Percentiles rank a stretch among this genome's conserved stretches.
phyloP scores from a whole-genome alignment of 2,888 invertebrate species.

The Colletes collaris region DNA sequence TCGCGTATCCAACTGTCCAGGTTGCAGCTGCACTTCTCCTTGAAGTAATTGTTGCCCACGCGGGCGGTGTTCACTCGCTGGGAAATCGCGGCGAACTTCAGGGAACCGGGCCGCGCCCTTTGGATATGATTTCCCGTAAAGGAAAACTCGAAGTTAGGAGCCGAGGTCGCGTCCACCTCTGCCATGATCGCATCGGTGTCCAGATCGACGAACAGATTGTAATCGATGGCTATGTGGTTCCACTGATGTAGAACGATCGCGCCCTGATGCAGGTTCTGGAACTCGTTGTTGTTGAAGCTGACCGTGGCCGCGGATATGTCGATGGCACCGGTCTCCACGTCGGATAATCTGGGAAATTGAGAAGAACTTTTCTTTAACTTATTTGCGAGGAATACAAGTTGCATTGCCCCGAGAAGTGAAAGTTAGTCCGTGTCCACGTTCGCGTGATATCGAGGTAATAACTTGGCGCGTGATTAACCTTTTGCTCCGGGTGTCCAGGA shows the following conservation, averaged over 20 bases:
- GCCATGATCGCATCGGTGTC: conserved; percentile 85
- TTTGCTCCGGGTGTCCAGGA: background rate
- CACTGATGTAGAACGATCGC: conserved; percentile 88
- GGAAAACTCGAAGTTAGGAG: conserved; percentile 82
- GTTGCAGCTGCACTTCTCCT: conserved; percentile 87
- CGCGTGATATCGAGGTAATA: conserved; percentile 2
- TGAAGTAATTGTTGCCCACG: conserved; percentile 87
- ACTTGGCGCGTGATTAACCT: background rate
- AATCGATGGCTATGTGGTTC: conserved; percentile 86
- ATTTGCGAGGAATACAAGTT: background rate
- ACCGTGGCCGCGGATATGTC: conserved; percentile 87
- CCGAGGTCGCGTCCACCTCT: conserved; percentile 81
- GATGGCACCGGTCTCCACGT: conserved; percentile 87
- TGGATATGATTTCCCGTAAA: conserved; percentile 86
- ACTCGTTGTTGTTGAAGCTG: conserved; percentile 86
- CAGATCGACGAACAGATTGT: conserved; percentile 87
- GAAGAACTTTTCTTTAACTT: background rate
- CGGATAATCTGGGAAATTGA: conserved; percentile 85
- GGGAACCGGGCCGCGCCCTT: conserved; percentile 84
- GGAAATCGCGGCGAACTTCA: conserved; percentile 86
- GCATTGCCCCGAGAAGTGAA: too few relatives aligned
- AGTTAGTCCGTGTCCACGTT: background rate
- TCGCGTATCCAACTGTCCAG: conserved; percentile 85
- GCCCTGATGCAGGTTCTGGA: conserved; percentile 85
- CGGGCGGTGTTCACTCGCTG: conserved; percentile 82